phyloP scores from a whole-genome alignment of 2,113 vertebrate genomes.

The Otus sunia region DNA sequence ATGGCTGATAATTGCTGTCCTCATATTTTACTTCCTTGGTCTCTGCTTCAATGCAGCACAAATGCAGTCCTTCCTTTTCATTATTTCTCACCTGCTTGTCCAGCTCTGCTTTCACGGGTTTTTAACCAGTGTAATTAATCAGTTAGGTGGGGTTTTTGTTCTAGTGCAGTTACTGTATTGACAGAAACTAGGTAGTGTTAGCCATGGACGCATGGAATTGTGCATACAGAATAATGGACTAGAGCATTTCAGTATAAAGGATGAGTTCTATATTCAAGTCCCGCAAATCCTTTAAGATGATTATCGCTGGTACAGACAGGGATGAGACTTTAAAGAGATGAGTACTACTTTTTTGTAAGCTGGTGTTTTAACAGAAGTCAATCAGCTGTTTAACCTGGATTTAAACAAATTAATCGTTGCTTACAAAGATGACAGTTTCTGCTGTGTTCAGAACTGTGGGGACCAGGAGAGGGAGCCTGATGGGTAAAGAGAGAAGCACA shows the following conservation, averaged over 20 bases:
- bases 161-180: background rate
- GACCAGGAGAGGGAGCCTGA: background rate
- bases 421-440: background rate
- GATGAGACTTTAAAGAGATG: background rate
- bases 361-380: background rate
- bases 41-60: background rate
- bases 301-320: background rate
- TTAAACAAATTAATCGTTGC: background rate
- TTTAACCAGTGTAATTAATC: background rate
- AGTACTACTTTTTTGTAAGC: background rate
- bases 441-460: background rate
- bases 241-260: background rate
- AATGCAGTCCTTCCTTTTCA: background rate
- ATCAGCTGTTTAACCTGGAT: background rate
- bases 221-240: background rate
- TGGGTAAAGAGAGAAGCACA: background rate
- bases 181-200: background rate
- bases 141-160: background rate
- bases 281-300: conserved; percentile 29
- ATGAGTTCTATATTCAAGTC: conserved; percentile 16
- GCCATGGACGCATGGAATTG: accelerated
- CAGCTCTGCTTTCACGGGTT: background rate
- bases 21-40: background rate
- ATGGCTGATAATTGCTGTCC: background rate
- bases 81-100: background rate